Evolutionary conservation across 92 coral and sea anemone genomes (phyloP).

Genomic region (Epizoanthus scotinus): DNA sequence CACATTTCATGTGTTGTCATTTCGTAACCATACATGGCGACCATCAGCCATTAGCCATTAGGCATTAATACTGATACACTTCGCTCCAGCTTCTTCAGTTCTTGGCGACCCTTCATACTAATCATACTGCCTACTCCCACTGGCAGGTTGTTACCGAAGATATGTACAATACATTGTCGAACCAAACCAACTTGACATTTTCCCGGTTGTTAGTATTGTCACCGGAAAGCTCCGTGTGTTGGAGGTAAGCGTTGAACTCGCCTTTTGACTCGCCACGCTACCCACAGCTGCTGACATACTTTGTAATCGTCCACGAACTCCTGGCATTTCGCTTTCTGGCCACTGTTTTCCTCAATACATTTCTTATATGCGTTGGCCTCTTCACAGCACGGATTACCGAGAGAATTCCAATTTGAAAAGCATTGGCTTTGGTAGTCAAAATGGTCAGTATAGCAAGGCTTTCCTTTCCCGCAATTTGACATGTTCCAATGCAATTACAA

Average conservation of each 20-base stretch:
- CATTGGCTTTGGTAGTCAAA: conserved; percentile 28
- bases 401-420: conserved; percentile 33
- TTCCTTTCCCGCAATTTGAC: conserved; percentile 12
- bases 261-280: conserved; percentile 29
- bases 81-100: too few relatives aligned
- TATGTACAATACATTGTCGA: too few relatives aligned
- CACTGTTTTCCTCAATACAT: conserved; percentile 29
- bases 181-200: too few relatives aligned
- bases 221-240: conserved; percentile 38
- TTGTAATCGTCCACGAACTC: conserved; percentile 40
- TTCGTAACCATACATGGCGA: too few relatives aligned
- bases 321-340: conserved; percentile 15
- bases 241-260: conserved; percentile 21
- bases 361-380: conserved; percentile 40
- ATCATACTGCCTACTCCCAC: too few relatives aligned
- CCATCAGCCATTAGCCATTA: too few relatives aligned
- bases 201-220: neutral
- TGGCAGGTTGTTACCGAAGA: too few relatives aligned
- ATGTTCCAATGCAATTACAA: neutral
- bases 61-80: too few relatives aligned
- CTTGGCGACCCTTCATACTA: too few relatives aligned
- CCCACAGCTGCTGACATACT: conserved; percentile 34
- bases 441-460: conserved; percentile 33
- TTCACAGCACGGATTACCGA: conserved; percentile 40
- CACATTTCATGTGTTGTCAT: too few relatives aligned